Conservation (phyloP, 2,888 invertebrate genomes). For the Epinotia brunnichana region DNA sequence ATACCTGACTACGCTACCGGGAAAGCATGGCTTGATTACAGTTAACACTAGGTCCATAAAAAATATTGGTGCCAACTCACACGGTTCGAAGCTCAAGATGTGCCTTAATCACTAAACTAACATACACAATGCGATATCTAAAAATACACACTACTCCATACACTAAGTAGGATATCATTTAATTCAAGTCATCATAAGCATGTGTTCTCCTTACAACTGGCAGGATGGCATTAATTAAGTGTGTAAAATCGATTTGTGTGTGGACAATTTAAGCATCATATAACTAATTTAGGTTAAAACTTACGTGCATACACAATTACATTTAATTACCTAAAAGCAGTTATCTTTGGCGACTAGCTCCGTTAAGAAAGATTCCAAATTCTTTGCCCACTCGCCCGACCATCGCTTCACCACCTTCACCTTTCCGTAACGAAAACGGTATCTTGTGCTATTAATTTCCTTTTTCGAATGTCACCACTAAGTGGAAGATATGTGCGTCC, state of each 20-base stretch:
- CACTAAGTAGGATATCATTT: constrained; percentile 79
- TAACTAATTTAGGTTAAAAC: constrained; percentile 74
- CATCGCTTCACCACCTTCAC: constrained; percentile 45
- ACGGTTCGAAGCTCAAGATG: constrained; percentile 80
- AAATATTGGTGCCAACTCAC: constrained; percentile 78
- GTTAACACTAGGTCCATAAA: constrained; percentile 60
- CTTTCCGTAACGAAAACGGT: constrained; percentile 52
- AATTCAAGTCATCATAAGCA: constrained; percentile 81
- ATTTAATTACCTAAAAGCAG: constrained; percentile 79
- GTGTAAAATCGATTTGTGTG: constrained; percentile 80
- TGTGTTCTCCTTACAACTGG: constrained; percentile 77
- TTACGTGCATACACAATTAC: constrained; percentile 79
- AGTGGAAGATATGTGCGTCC: constrained; percentile 79
- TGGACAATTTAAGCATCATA: constrained; percentile 82
- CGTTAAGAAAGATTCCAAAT: constrained; percentile 83
- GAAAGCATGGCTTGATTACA: constrained; percentile 65
- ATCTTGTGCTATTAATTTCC: constrained; percentile 66
- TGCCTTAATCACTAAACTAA: constrained; percentile 80
- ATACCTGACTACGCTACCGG: constrained; percentile 26
- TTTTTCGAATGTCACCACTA: constrained; percentile 70
- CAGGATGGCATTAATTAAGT: constrained; percentile 78
- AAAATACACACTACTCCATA: constrained; percentile 82
- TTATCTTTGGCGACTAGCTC: constrained; percentile 79
- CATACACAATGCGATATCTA: constrained; percentile 83
- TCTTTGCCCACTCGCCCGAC: constrained; percentile 52